Evolutionary conservation across 2,113 vertebrate species (phyloP).

Genomic region (Cebidichthys violaceus): DNA sequence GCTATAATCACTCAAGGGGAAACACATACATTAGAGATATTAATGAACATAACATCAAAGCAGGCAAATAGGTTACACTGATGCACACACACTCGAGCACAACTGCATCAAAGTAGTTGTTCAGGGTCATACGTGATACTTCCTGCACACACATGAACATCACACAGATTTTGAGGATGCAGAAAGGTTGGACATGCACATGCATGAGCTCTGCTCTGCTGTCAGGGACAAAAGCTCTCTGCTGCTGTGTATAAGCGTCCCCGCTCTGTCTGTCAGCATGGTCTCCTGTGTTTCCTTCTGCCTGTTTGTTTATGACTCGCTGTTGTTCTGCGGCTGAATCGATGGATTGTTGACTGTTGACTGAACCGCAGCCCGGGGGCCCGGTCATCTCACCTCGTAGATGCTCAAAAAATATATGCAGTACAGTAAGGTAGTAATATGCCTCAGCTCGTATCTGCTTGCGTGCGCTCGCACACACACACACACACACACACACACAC

Average conservation of each 20-base stretch:
- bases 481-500: background rate
- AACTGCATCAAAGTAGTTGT: slow-evolving; percentile 10
- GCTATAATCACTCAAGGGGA: slow-evolving; percentile 27
- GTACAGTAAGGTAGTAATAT: background rate
- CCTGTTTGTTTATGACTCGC: slow-evolving; percentile 53
- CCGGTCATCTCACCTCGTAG: slow-evolving; percentile 17
- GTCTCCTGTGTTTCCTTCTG: slow-evolving; percentile 48
- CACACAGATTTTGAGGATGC: background rate
- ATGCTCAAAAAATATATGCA: slow-evolving; percentile 3
- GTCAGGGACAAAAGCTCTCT: slow-evolving; percentile 31
- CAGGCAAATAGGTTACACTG: background rate
- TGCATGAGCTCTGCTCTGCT: background rate
- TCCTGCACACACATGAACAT: slow-evolving; percentile 27
- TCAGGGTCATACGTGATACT: slow-evolving; percentile 31
- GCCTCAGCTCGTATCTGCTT: background rate
- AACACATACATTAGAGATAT: slow-evolving; percentile 31
- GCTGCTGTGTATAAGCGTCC: slow-evolving; percentile 17
- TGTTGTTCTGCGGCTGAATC: slow-evolving; percentile 52
- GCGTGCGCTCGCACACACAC: background rate
- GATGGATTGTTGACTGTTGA: slow-evolving; percentile 63
- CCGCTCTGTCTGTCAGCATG: slow-evolving; percentile 35
- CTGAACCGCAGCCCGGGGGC: slow-evolving; percentile 43
- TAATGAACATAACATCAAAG: slow-evolving; percentile 51
- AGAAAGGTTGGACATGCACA: slow-evolving; percentile 19
- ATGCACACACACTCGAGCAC: background rate